Conservation (phyloP, 2,888 invertebrate genomes). For the Apantesis nais region DNA sequence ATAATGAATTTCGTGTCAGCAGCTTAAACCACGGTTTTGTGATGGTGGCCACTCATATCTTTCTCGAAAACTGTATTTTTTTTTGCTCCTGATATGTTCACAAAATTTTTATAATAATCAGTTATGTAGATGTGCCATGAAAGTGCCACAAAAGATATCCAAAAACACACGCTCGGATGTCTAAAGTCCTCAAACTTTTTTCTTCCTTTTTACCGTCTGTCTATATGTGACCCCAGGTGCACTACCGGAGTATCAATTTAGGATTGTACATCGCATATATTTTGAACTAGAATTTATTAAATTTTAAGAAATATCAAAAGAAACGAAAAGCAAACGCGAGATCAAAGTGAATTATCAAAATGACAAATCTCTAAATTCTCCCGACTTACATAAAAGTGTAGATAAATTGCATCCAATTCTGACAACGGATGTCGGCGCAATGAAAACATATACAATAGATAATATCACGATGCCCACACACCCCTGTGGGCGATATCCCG, state of each 20-base stretch:
- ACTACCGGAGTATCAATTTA: background rate
- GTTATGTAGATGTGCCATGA: background rate
- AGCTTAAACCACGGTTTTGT: background rate
- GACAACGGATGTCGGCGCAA: constrained; percentile 46
- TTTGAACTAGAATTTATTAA: background rate
- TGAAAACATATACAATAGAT: constrained; percentile 53
- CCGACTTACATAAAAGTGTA: constrained; percentile 37
- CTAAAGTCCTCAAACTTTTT: background rate
- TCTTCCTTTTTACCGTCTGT: too few relatives aligned
- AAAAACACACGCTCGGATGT: background rate
- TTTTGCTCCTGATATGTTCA: too few relatives aligned
- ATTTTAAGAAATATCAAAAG: background rate
- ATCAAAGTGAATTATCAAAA: constrained; percentile 41
- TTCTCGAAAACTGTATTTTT: too few relatives aligned
- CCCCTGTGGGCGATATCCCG: constrained; percentile 66
- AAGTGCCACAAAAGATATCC: background rate
- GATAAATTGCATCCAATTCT: constrained; percentile 46
- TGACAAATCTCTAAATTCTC: constrained; percentile 38
- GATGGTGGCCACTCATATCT: too few relatives aligned
- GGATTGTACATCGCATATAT: background rate
- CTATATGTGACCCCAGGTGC: background rate
- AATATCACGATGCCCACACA: constrained; percentile 55
- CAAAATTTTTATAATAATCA: background rate
- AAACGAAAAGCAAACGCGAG: constrained; percentile 12
- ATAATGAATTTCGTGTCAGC: background rate